Base-by-base conservation (phyloP, 2,888 invertebrate genomes). In the Sphinx pinastri region DNA sequence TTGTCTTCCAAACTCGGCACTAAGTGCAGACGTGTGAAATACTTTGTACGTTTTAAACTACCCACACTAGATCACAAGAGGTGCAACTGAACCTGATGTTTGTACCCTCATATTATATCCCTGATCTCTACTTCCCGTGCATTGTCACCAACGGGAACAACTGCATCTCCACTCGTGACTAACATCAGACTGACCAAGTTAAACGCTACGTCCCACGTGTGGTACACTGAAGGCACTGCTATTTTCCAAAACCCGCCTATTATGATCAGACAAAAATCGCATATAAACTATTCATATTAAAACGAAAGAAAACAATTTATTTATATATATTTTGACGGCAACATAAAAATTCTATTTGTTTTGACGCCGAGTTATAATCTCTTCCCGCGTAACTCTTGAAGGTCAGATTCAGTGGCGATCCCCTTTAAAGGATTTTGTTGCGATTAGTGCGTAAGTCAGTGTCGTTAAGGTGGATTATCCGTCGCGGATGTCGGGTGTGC, bases 341-440 rank as follows among this genome's bases (percentile, higher is more conserved):
- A 63, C 19, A 63, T 78, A 76, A 80, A 77, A 77, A 77, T 78
- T 75, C 67, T 78, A 76, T 79, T 79, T 79, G 80, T 79, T 79
- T 78, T 79, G 79, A 80, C 75, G 71, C 49, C 49, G 49, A 49
- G 63, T 19, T 63, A 63, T 60, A 47, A 60, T 60, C 63, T 63
- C 47, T 13, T 12, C 19, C 19, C 63, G 45, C 60, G 63, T 63
- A 47, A 47, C 16, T 60, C 49, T 19, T 49, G 63, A 63, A 63
- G 63, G 63, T 63, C 49, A 25, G 38, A 38, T 38, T 7, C 38
- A 31, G 12, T 5, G 13, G 63, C 49, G 63, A 13, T 2, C 19
- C 49, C 16, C 12, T 63, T 19, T 47, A 63, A 63, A 13, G 49
- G 63, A 63, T 19, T 47, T 49, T 19, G 49, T 16, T 49, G 47